Base-by-base conservation (phyloP, 2,797 vertebrate species). In the Chrosomus eos region DNA sequence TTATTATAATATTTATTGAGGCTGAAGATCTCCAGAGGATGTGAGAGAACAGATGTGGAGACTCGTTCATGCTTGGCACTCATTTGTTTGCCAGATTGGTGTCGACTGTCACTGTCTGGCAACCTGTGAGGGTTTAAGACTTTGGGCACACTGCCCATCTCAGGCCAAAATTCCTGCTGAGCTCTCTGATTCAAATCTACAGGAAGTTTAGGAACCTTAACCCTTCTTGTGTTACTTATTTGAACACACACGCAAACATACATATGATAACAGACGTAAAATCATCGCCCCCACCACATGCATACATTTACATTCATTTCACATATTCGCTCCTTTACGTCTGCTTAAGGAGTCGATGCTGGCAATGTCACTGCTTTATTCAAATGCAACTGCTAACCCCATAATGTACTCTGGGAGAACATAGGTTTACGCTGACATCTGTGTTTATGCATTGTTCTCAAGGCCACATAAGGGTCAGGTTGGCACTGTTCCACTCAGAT, bases 41-140 rank as follows among this genome's bases (percentile, higher is more conserved):
- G 43, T 43, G 48, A 48, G 81, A 62, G 88, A 88, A 85, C 84
- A 88, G 88, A 71, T 86, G 85, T 78, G 86, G 88, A 88, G 89
- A 90, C 87, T 87, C 28, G n/a, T 91, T 91, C 82, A 87, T 89
- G 91, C 87, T 87, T 87, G 87, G 80, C 82, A 88, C 81, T 88
- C 87, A 86, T 94, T 93, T 92, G 89, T 94, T 91, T 89, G 86
- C 73, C 81, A 87, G 91, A 90, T 87, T 88, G 79, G 86, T 91
- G 91, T 92, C 87, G 87, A 92, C 89, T 92, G 90, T 89, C 89
- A 90, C 88, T 91, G 90, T 88, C 87, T 90, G 92, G 93, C 90
- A 93, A 90, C 86, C 71, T 23, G 64, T n/a, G 85, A 89, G 80
- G 91, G 89, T 93, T 94, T 93, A 92, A 87, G 88, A 91, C 87